Percentiles rank a stretch among this genome's conserved stretches.
Conservation (phyloP, 37 sponge, comb jelly and placozoan genomes). For the Spongilla lacustris region DNA sequence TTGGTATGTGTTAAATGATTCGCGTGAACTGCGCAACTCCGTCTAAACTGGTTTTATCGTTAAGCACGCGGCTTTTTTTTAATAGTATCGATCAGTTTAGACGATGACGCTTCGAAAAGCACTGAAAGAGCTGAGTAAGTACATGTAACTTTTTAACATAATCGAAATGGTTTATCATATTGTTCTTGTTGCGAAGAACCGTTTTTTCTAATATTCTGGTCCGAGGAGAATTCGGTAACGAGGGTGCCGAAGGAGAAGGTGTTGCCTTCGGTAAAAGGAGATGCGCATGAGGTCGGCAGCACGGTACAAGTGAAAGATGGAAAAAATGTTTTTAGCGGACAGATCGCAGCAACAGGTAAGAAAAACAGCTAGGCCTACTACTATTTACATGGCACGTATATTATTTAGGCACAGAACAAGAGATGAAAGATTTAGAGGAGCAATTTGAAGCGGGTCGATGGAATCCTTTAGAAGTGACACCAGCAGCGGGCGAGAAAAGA, state of each 20-base stretch:
- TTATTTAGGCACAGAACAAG: no score
- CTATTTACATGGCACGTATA: no score
- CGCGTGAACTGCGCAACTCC: not conserved
- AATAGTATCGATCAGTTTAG: not conserved
- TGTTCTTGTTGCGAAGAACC: not conserved
- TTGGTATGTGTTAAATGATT: not conserved
- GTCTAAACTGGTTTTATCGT: not conserved
- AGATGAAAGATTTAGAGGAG: no score
- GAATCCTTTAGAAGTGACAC: no score
- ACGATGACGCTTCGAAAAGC: not conserved
- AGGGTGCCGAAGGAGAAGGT: not conserved
- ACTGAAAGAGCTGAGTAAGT: not conserved
- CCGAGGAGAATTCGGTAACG: not conserved
- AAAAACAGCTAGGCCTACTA: no score
- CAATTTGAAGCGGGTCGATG: no score
- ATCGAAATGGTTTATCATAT: not conserved
- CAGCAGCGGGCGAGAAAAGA: no score
- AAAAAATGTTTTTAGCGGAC: no score
- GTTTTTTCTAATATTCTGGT: not conserved
- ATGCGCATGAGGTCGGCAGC: not conserved
- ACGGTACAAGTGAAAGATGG: no score
- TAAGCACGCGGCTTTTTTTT: not conserved
- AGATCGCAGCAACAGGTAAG: no score
- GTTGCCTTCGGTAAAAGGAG: not conserved
- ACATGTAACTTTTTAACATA: not conserved